Base-by-base conservation (phyloP, 2,113 vertebrate genomes). In the Pavo muticus region DNA sequence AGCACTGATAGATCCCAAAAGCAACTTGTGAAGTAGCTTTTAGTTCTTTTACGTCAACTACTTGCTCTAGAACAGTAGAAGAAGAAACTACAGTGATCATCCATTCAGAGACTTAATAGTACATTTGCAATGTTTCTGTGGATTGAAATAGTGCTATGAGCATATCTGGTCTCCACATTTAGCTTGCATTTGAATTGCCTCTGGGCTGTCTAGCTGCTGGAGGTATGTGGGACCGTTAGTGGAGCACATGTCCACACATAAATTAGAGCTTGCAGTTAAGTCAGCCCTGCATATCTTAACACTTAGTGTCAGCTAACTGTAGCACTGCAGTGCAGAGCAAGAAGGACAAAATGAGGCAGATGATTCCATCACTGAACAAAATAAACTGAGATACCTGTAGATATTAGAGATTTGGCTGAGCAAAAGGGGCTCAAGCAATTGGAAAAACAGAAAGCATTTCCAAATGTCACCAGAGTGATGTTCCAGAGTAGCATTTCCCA, bases 271-370 rank as follows among this genome's bases (percentile, higher is more conserved):
- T 90, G 71, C 67, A 15, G 1, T 50, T 69, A 81, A 94, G 25
- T 44, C 56, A 95, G 69, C 65, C 94, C 56, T 93, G 73, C 78
- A 95, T 90, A 92, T 88, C 64, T 72, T 84, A 75, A 65, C 37
- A 19, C 61, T 35, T 63, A 18, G 21, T 93, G 87, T 91, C 83
- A 96, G 73, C 65, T 95, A 60, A 91, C 73, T 64, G 80, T 73
- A 94, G 84, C 5, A 1, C 54, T 60, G 68, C 80, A 74, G 40
- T 47, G 78, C 42, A 70, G 69, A 83, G 76, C 86, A 37, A 88
- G 47, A 78, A 94, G 67, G 77, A 52, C 44, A 88, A 86, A 72
- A 42, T 11, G 44, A 59, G 30, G 23, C 4, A 45, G 67, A 14
- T 86, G 37, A 90, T 84, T 87, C 39, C 78, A 57, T 85, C 77